phyloP scores from a whole-genome alignment of 2,113 vertebrate species.

The Calidris pugnax region DNA sequence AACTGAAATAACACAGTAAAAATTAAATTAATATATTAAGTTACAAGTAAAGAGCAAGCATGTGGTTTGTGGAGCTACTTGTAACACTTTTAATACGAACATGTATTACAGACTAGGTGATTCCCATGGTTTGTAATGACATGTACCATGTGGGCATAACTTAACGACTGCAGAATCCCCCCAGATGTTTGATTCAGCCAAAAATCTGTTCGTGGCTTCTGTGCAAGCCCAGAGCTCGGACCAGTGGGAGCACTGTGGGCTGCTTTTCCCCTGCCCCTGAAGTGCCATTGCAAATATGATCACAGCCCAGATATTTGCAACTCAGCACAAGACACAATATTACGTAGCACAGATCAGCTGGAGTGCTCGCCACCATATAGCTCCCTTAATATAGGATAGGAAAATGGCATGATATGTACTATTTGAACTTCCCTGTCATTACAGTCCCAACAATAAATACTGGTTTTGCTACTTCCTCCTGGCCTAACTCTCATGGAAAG shows the following conservation, averaged over 20 bases:
- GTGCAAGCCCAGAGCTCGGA: not conserved
- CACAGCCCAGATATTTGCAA: slow-evolving; percentile 11
- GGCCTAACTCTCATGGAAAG: not conserved
- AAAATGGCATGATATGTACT: not conserved
- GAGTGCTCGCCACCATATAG: not conserved
- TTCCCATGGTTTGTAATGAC: slow-evolving; percentile 17
- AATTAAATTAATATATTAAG: slow-evolving; percentile 56
- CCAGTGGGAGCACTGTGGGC: not conserved
- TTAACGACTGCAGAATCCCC: not conserved
- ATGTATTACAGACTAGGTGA: slow-evolving; percentile 16
- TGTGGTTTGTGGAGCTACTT: slow-evolving; percentile 41
- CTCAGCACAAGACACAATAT: not conserved
- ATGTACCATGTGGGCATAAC: not conserved
- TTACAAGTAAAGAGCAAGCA: slow-evolving; percentile 43
- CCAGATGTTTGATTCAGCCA: not conserved
- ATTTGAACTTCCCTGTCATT: not conserved
- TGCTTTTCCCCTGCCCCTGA: not conserved
- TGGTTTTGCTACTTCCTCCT: not conserved
- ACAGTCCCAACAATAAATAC: not conserved
- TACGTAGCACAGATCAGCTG: not conserved
- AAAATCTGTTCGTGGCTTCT: not conserved
- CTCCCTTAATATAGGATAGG: not conserved
- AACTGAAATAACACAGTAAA: slow-evolving; percentile 49
- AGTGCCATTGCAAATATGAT: not conserved
- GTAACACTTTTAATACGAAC: not conserved